Evolutionary conservation across 2,888 invertebrate species (phyloP).

Genomic region (Athetis lepigone): DNA sequence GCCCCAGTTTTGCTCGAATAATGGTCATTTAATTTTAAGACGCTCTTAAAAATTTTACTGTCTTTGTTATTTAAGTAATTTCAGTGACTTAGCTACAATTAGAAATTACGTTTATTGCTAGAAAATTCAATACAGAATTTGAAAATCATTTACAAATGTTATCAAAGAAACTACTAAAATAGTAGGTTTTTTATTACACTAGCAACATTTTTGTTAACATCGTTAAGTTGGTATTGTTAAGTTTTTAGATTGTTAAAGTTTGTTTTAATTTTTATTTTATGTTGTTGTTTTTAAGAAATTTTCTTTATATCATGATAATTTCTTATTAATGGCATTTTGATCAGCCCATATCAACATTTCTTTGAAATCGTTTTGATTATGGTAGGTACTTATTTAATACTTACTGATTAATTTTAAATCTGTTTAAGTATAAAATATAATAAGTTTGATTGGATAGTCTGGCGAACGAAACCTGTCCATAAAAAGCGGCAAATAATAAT

Average conservation of each 20-base stretch:
- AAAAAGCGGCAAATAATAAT: too few species aligned
- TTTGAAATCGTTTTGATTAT: too few species aligned
- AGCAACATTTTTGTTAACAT: constrained; percentile 20
- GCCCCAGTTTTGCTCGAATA: too few species aligned
- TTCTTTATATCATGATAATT: constrained; percentile 50
- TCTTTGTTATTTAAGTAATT: too few species aligned
- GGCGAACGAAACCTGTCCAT: too few species aligned
- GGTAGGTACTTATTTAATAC: constrained; percentile 1
- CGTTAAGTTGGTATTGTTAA: constrained; percentile 41
- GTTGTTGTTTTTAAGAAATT: constrained; percentile 49
- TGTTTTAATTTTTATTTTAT: constrained; percentile 9
- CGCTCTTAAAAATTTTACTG: too few species aligned
- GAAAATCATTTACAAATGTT: not conserved
- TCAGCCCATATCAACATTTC: too few species aligned
- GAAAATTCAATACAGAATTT: not conserved
- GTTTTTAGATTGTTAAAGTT: constrained; percentile 45
- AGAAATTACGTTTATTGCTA: not conserved
- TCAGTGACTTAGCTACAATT: not conserved
- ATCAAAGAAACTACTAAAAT: constrained; percentile 24
- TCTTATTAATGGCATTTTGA: constrained; percentile 33
- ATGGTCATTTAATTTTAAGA: too few species aligned
- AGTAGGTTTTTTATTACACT: constrained; percentile 32
- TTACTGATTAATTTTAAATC: too few species aligned
- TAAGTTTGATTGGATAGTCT: too few species aligned
- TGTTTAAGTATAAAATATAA: too few species aligned